A percentile compares a stretch with the other conserved stretches of the same genome.
phyloP scores from a whole-genome alignment of 2,113 vertebrate species.

The Cyphomyrus discorhynchus region DNA sequence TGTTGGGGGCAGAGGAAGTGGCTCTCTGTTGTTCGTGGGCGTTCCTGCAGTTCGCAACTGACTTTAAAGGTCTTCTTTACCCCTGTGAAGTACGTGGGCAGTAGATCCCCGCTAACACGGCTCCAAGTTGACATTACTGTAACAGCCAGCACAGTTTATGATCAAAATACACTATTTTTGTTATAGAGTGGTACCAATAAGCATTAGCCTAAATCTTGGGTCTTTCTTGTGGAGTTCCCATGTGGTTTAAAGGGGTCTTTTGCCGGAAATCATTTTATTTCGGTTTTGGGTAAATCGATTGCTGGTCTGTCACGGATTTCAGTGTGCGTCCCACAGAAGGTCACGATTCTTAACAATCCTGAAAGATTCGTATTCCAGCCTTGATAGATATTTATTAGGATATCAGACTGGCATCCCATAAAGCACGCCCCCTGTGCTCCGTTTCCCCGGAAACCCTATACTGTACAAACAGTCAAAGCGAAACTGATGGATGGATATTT shows the following conservation, averaged over 20 bases:
- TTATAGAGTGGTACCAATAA: background rate
- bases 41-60: background rate
- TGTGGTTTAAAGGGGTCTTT: background rate
- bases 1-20: background rate
- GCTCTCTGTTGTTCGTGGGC: background rate
- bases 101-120: background rate
- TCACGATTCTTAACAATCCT: background rate
- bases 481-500: background rate
- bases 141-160: background rate
- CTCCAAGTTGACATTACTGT: background rate
- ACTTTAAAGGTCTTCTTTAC: constrained; percentile 6
- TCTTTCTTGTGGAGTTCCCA: background rate
- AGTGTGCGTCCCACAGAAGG: background rate
- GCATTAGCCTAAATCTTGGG: background rate
- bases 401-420: background rate
- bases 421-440: background rate
- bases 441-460: background rate
- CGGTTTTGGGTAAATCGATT: background rate
- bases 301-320: background rate
- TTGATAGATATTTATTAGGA: background rate
- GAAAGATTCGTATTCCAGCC: background rate
- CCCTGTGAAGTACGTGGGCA: background rate
- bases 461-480: background rate
- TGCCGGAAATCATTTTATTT: background rate
- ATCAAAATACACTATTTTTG: background rate